Percentiles rank a stretch among this genome's conserved stretches.
Evolutionary conservation across 2,888 invertebrate genomes (phyloP).

Genomic region (Hofmannophila pseudospretella): DNA sequence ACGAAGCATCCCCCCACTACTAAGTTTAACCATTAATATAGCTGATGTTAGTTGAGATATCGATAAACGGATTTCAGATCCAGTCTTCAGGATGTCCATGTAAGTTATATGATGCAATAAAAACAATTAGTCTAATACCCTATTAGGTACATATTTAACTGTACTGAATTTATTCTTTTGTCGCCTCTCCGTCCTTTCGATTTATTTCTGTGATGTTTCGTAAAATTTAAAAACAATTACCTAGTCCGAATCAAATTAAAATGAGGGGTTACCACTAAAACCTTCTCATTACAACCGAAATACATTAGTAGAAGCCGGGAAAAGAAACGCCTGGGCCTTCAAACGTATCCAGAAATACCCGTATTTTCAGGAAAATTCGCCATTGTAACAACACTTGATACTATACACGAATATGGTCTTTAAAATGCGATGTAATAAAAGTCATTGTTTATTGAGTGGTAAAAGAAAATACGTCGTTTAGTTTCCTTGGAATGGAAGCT

Average conservation of each 20-base stretch:
- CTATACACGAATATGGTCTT: constrained; percentile 34
- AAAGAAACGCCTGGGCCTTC: constrained; percentile 66
- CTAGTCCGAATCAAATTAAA: constrained; percentile 50
- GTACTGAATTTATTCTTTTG: too few relatives aligned
- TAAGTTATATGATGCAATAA: too few relatives aligned
- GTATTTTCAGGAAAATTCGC: constrained; percentile 18
- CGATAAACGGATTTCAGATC: too few relatives aligned
- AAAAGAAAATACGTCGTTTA: constrained; percentile 45
- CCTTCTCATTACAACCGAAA: constrained; percentile 68
- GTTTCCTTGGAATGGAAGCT: constrained; percentile 46
- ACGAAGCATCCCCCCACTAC: too few relatives aligned
- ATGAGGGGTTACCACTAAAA: constrained; percentile 55
- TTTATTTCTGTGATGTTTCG: too few relatives aligned
- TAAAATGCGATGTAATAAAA: constrained; percentile 30
- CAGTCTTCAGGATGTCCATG: too few relatives aligned
- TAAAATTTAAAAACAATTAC: constrained; percentile 9
- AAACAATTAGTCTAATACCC: too few relatives aligned
- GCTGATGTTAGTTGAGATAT: too few relatives aligned
- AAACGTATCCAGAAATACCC: constrained; percentile 58
- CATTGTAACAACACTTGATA: constrained; percentile 16
- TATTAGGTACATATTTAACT: too few relatives aligned
- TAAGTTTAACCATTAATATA: too few relatives aligned
- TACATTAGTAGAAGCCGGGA: constrained; percentile 62
- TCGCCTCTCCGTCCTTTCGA: too few relatives aligned
- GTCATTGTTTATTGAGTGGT: constrained; percentile 31